A percentile compares a stretch with the other conserved stretches of the same genome.
Conservation (phyloP, 2,888 invertebrate genomes). For the Diarsia dahlii region DNA sequence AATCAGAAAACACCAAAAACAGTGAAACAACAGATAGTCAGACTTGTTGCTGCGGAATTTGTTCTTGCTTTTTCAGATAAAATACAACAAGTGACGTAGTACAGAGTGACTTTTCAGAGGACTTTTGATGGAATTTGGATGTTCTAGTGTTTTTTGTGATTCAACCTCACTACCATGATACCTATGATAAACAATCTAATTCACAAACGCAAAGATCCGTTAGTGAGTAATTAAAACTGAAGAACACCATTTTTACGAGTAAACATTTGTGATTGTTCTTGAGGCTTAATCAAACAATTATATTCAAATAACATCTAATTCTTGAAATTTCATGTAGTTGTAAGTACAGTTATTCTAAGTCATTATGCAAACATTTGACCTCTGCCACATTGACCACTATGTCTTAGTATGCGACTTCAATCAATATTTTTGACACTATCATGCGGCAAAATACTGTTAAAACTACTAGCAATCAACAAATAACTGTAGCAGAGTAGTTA, state of each 20-base stretch:
- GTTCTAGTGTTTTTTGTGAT: not conserved
- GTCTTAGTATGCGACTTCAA: not conserved
- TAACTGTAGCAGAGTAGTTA: no score
- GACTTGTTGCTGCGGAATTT: not conserved
- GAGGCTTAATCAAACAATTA: not conserved
- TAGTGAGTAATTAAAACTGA: not conserved
- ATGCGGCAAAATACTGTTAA: not conserved
- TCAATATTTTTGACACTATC: not conserved
- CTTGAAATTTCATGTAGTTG: not conserved
- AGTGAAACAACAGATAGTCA: not conserved
- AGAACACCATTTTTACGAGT: not conserved
- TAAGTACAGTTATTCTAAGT: slow-evolving; percentile 4
- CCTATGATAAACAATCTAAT: not conserved
- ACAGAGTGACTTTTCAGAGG: not conserved
- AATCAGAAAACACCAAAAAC: not conserved
- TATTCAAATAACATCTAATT: slow-evolving; percentile 9
- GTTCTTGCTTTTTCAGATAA: not conserved
- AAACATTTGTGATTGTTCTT: not conserved
- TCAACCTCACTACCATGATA: not conserved
- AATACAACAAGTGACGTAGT: no score
- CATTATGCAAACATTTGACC: slow-evolving; percentile 49
- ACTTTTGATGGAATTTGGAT: not conserved
- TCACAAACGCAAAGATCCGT: not conserved
- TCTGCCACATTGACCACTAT: slow-evolving; percentile 31
- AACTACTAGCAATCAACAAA: not conserved